phyloP scores from a whole-genome alignment of 1,140 invertebrate genomes.

The Brachystomella parvula region DNA sequence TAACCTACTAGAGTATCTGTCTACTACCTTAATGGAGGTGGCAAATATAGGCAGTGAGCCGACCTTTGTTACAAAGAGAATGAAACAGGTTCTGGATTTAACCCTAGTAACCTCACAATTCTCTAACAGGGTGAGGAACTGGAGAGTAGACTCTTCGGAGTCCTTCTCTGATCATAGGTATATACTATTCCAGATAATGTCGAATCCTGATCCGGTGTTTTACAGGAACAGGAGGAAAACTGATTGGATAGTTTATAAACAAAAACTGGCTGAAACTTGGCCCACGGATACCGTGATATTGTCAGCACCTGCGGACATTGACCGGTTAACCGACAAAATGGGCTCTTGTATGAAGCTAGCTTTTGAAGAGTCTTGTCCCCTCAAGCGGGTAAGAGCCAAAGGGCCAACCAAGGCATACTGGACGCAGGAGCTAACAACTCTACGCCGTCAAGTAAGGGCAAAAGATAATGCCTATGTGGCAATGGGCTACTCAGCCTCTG shows the following conservation, averaged over 20 bases:
- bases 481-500: too few relatives aligned
- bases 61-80: slow-evolving; percentile 13
- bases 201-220: background rate
- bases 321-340: background rate
- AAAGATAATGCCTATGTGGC: background rate
- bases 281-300: background rate
- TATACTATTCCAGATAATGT: background rate
- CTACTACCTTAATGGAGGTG: background rate
- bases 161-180: slow-evolving; percentile 25
- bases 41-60: slow-evolving; percentile 16
- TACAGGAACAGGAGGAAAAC: slow-evolving; percentile 20
- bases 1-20: slow-evolving; percentile 14
- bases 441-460: background rate
- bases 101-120: slow-evolving; percentile 7
- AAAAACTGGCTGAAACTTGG: background rate
- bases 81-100: slow-evolving; percentile 24
- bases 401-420: slow-evolving; percentile 6
- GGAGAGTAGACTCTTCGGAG: slow-evolving; percentile 18
- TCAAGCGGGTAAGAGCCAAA: background rate
- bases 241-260: slow-evolving; percentile 15
- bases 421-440: background rate
- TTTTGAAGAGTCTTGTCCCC: slow-evolving; percentile 11
- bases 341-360: background rate
- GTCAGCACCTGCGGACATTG: slow-evolving; percentile 1
- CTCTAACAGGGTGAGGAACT: background rate